Base-by-base conservation (phyloP, 2,888 invertebrate species). In the Galeruca laticollis region DNA sequence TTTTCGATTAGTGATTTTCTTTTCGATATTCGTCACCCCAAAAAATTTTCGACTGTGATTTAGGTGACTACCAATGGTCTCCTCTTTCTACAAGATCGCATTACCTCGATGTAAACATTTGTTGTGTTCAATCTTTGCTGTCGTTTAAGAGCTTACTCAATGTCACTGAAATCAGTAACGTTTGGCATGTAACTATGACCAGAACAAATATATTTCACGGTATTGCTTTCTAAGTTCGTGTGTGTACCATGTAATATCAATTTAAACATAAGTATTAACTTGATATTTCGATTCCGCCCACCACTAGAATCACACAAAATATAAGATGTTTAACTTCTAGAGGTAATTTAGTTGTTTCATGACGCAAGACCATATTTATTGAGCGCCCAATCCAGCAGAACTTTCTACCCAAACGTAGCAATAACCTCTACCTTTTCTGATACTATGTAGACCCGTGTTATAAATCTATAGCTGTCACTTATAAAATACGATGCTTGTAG, bases 401-500 rank as follows among this genome's bases (percentile, higher is more conserved):
- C 9, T 9, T 33, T 33, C 33, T 33, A 33, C 33, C 33, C 33
- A 33, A 4, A 33, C 9, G 33, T 9, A 33, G 33, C 9, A 4
- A 9, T 33, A 33, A 33, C 33, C 33, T 33, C 33, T 33, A 33
- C 9, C 33, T 33, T 33, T 9, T 33, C 9, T 33, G 9, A 4
- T 9, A 33, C 33, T 33, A 6, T 33, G 33, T 67, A 79, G 70
- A 2, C 76, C 77, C 26, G 73, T 68, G 56, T 78, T 80, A 66
- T 78, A 73, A 1, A 80, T 62, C 73, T 77, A 78, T 15, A 80
- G 68, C n/a, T n/a, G n/a, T n/a, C n/a, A n/a, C n/a, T n/a, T n/a
- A n/a, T n/a, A n/a, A n/a, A n/a, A n/a, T n/a, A n/a, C n/a, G n/a
- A n/a, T n/a, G n/a, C n/a, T n/a, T n/a, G n/a, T n/a, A n/a, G n/a